Conservation (phyloP, 23 tunicate genomes). For the Ciona savignyi region DNA sequence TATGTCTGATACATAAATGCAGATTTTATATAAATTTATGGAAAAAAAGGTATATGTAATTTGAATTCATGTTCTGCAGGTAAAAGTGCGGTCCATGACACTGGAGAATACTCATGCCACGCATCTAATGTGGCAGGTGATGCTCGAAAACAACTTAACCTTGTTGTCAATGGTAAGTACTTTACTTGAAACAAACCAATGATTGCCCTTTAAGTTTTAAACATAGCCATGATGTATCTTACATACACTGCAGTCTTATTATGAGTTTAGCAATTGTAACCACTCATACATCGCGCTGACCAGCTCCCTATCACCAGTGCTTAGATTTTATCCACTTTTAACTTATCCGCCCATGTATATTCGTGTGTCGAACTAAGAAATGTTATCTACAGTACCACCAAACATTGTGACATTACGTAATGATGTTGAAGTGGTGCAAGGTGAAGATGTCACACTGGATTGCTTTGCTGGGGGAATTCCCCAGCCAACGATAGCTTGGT, state of each 20-base stretch:
- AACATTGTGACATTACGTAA: constrained; percentile 17
- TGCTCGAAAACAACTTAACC: constrained; percentile 40
- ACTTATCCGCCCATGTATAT: neutral
- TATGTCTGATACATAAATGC: too few relatives aligned
- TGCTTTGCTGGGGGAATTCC: constrained; percentile 87
- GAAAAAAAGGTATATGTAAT: too few relatives aligned
- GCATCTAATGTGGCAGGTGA: constrained; percentile 81
- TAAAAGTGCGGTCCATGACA: constrained; percentile 10
- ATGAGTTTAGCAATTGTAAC: neutral
- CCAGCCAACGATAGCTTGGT: constrained; percentile 65
- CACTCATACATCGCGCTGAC: too few relatives aligned
- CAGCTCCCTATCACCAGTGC: too few relatives aligned
- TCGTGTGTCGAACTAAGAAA: neutral
- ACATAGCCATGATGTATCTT: too few relatives aligned
- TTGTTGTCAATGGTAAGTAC: constrained; percentile 58
- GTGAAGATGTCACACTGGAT: constrained; percentile 53
- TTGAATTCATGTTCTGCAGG: neutral
- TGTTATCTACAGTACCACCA: constrained; percentile 60
- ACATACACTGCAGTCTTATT: neutral
- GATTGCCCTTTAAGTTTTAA: too few relatives aligned
- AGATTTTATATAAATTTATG: too few relatives aligned
- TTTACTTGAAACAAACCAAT: too few relatives aligned
- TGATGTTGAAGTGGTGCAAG: constrained; percentile 41
- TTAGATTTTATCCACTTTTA: neutral
- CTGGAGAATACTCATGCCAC: constrained; percentile 72